Evolutionary conservation across 2,888 invertebrate genomes (phyloP).

Genomic region (Ischnus inquisitorius): DNA sequence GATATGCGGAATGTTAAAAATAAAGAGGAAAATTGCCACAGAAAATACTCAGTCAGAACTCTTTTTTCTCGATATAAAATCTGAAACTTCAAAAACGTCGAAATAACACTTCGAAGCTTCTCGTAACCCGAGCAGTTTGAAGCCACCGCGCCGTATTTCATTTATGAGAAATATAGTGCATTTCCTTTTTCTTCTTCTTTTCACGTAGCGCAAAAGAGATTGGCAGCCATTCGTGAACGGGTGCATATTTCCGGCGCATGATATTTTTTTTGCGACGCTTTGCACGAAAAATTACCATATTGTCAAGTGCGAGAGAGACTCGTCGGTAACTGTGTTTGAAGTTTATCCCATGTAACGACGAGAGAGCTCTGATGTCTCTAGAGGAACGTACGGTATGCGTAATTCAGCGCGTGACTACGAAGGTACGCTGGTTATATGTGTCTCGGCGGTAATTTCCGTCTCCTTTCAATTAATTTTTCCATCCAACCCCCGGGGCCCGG

Average conservation of each 20-base stretch:
- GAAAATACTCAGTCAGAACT: background rate
- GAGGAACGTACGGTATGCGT: conserved; percentile 5
- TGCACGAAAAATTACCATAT: background rate
- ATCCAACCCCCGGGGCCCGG: background rate
- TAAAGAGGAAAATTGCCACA: background rate
- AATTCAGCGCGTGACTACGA: background rate
- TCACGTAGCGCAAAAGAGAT: background rate
- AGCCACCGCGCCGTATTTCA: too few relatives aligned
- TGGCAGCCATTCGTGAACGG: background rate
- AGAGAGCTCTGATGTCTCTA: conserved; percentile 1
- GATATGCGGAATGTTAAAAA: too few relatives aligned
- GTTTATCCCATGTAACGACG: conserved; percentile 30
- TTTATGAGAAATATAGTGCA: too few relatives aligned
- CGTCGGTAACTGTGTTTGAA: conserved; percentile 28
- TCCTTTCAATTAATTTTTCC: conserved; percentile 57
- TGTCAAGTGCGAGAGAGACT: background rate
- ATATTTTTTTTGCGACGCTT: background rate
- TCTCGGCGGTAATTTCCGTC: conserved; percentile 50
- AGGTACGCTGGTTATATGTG: background rate
- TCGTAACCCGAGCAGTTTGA: too few relatives aligned
- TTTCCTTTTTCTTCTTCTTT: background rate
- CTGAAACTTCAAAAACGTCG: too few relatives aligned
- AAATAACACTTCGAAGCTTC: too few relatives aligned
- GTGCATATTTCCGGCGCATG: background rate
- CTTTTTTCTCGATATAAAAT: too few relatives aligned